phyloP scores from a whole-genome alignment of 2,888 invertebrate species.

The Sinelater perroti region DNA sequence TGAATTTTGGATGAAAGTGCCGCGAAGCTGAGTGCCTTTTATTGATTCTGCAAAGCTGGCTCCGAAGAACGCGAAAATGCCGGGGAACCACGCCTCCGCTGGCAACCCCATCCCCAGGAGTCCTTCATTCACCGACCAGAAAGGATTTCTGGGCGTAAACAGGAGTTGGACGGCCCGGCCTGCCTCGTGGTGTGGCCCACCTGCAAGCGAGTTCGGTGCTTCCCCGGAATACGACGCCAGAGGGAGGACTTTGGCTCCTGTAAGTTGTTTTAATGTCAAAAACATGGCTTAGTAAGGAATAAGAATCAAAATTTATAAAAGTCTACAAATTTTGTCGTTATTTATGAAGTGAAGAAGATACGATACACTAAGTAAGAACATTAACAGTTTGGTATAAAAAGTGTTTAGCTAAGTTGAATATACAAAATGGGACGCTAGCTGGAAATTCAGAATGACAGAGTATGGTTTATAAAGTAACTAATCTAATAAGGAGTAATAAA shows the following conservation, averaged over 20 bases:
- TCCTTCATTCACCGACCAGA: conserved; percentile 38
- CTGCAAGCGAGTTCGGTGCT: conserved; percentile 12
- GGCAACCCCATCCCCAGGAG: conserved; percentile 31
- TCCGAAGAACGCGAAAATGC: conserved; percentile 7
- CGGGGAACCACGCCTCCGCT: conserved; percentile 23
- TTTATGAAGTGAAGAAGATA: no score
- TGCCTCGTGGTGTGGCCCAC: conserved; percentile 55
- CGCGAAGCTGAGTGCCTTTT: conserved; percentile 1
- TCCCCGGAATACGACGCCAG: conserved; percentile 9
- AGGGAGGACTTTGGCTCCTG: conserved; percentile 19
- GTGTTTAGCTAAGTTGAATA: no score
- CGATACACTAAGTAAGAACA: no score
- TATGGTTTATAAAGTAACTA: no score
- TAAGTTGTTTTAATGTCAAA: conserved; percentile 9
- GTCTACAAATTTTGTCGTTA: no score
- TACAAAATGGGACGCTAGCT: no score
- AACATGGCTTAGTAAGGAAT: no score
- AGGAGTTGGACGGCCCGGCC: conserved; percentile 54
- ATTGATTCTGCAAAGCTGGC: conserved; percentile 1
- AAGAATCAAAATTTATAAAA: no score
- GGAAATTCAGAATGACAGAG: no score
- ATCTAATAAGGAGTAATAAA: no score
- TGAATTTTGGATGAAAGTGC: conserved; percentile 15
- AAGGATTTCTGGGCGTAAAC: conserved; percentile 51
- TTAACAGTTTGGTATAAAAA: no score